Base-by-base conservation (phyloP, 2,888 invertebrate species). In the Chloroclystis v-ata region DNA sequence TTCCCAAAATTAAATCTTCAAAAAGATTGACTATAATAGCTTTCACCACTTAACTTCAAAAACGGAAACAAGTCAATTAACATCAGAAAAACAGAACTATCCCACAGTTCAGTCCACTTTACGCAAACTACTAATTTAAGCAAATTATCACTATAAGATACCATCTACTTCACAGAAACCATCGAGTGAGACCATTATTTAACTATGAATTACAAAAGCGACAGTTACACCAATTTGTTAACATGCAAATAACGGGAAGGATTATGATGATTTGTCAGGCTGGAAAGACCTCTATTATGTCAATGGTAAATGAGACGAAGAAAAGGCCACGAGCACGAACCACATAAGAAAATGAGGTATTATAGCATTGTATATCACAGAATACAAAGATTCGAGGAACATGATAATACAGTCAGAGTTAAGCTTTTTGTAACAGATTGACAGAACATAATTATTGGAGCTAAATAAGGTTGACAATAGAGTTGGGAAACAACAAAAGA, bases 251-350 rank as follows among this genome's bases (percentile, higher is more conserved):
- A 72, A 71, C 73, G 67, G 72, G 52, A 45, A 53, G 44, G 37
- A 48, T 52, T 55, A 59, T 60, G 64, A 61, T 62, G 63, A 71
- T 69, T 67, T 63, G 68, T 69, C 69, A 65, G 54, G 65, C 62
- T 65, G 64, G 67, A 65, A 67, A 65, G 59, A 63, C 64, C 61
- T 65, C 62, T 45, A 72, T 75, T 69, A 72, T 69, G 67, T 63
- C 65, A 68, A 68, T 60, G 67, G 60, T 63, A 71, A 63, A 62
- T 54, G 56, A 52, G 49, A 32, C 42, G 37, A 48, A 43, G 37
- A 38, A 32, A 30, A 44, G 20, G 20, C 20, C 41, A 49, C 38
- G 49, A 29, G 28, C n/a, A 32, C 35, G 29, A 28, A 16, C 20
- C 39, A 39, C 35, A 46, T 46, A 11, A 30, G 43, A 43, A 45